These are phyloP conservation scores for Burhinus oedicnemus DNA, from an alignment of 2,113 vertebrate genomes.

Conservation along the genomic window DNA sequence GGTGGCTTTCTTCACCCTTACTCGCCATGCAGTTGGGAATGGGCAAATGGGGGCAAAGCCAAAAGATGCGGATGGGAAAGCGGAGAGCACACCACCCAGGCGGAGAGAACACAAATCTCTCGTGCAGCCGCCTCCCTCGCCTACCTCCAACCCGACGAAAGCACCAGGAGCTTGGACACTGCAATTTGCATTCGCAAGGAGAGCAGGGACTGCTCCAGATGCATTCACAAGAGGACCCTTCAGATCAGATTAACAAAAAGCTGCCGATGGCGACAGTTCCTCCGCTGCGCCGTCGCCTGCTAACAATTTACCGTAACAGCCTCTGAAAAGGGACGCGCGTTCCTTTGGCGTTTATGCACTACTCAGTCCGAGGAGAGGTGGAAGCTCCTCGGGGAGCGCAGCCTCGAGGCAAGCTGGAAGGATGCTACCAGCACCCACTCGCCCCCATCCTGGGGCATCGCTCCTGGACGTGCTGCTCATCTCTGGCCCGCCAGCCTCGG, in stretches of 20 bases:
- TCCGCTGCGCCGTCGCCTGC: neutral
- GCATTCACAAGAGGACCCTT: neutral
- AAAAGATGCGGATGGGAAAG: neutral
- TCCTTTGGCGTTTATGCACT: rapidly evolving
- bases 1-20: neutral
- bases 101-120: neutral
- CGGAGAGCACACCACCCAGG: rapidly evolving
- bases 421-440: neutral
- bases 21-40: rapidly evolving
- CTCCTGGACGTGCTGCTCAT: neutral
- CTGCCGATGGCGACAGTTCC: neutral
- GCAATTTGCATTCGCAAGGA: neutral
- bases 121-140: rapidly evolving
- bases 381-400: neutral
- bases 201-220: neutral
- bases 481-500: neutral
- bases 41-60: rapidly evolving
- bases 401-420: neutral
- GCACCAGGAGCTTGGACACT: neutral
- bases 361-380: neutral
- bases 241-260: neutral
- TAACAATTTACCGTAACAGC: neutral
- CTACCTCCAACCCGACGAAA: neutral
- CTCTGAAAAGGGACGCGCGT: neutral
- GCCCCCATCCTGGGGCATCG: rapidly evolving